phyloP scores from a whole-genome alignment of 1,140 invertebrate species.

The Cyclina sinensis region DNA sequence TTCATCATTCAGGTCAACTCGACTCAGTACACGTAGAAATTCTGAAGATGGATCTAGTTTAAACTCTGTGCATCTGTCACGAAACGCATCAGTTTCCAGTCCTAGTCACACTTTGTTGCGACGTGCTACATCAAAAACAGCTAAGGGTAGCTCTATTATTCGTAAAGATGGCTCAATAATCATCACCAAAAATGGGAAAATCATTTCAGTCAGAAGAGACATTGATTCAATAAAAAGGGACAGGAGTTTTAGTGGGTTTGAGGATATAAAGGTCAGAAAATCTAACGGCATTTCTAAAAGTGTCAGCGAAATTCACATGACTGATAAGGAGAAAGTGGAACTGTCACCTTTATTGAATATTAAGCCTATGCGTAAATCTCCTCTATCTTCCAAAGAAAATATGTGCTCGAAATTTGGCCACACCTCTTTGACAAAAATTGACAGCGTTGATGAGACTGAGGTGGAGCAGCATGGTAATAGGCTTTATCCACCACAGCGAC shows the following conservation, averaged over 20 bases:
- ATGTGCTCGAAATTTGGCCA: slow-evolving; percentile 32
- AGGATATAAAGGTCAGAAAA: slow-evolving; percentile 40
- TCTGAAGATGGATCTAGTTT: slow-evolving; percentile 61
- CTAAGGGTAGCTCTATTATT: slow-evolving; percentile 80
- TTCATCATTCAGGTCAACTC: slow-evolving; percentile 61
- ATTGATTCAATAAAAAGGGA: slow-evolving; percentile 50
- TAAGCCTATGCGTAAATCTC: neutral
- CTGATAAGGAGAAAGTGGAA: slow-evolving; percentile 28
- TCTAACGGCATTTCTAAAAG: slow-evolving; percentile 50
- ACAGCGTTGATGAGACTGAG: slow-evolving; percentile 63
- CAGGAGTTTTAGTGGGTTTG: slow-evolving; percentile 51
- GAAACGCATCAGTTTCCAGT: slow-evolving; percentile 25
- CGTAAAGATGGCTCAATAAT: slow-evolving; percentile 81
- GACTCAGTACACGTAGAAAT: slow-evolving; percentile 29
- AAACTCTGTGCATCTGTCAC: slow-evolving; percentile 32
- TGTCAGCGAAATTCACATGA: slow-evolving; percentile 41
- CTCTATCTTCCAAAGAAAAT: neutral
- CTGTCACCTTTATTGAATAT: slow-evolving; percentile 22
- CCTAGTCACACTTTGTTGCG: slow-evolving; percentile 58
- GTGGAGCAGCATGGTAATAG: slow-evolving; percentile 3
- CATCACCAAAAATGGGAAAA: slow-evolving; percentile 83
- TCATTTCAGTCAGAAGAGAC: slow-evolving; percentile 79
- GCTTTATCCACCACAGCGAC: neutral
- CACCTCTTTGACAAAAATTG: slow-evolving; percentile 65
- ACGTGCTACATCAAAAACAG: slow-evolving; percentile 74